Evolutionary conservation across 2,888 invertebrate species (phyloP), one percentile per base, ranked within the genome.

Genomic region (Cephus rjabovi): DNA sequence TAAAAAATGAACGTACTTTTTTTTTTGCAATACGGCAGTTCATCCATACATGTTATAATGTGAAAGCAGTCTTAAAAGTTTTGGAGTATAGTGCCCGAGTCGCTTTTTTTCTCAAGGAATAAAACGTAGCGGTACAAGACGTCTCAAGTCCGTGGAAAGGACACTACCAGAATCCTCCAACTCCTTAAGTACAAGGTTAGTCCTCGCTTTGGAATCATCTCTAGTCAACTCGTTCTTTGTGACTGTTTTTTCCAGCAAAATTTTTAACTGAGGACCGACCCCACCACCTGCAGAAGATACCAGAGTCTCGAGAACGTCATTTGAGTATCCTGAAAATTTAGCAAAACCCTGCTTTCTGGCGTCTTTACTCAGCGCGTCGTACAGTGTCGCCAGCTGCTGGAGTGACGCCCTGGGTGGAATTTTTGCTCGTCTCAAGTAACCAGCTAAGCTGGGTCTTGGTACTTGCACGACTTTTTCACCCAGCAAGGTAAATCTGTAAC

Each of bases 281-380:
- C 94, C 94, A 9, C 94, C 94, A 33, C 91, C 92, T 0, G 94
- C 93, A 0, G 93, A 93, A 3, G 93, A 93, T 0, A 92, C 91
- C 1, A 95, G 90, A 11, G 91, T 92, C 79, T 92, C 92, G 86
- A 95, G 92, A 12, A 95, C 93, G 37, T 92, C 92, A 3, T 94
- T 93, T 0, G 94, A 93, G 89, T 94, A 95, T 15, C 95, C 95
- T 93, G 92, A 92, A 83, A 93, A 95, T 84, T 94, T 94, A 6
- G 94, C 94, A 9, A 95, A 92, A 68, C 93, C 93, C 83, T 94
- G 93, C 79, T 92, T 93, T 87, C 95, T 95, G 1, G 95, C 94
- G 80, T 95, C 95, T 81, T 95, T 93, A 87, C 95, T 95, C 75
- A 95, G 85, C 9, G 94, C 92, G 83, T 95, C 95, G 86, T 95